These are phyloP conservation scores for Catharus ustulatus DNA, from an alignment of 2,797 vertebrate genomes.

Conservation along the genomic window DNA sequence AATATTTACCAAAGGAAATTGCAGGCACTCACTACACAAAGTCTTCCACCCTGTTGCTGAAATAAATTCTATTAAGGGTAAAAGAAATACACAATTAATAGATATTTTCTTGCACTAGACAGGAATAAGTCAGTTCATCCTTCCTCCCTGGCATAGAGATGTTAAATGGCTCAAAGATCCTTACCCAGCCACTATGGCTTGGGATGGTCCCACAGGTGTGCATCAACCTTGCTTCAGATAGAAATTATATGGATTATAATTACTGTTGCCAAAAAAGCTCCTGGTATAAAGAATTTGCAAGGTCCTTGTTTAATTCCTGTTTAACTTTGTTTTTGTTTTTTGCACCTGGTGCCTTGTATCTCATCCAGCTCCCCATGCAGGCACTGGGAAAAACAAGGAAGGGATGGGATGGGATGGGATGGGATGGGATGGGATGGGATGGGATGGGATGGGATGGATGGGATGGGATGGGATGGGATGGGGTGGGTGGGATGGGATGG, in stretches of 20 bases:
- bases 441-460: too few relatives aligned
- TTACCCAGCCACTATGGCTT: not conserved
- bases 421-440: too few relatives aligned
- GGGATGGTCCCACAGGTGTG: not conserved
- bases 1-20: not conserved
- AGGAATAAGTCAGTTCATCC: not conserved
- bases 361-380: rapidly evolving
- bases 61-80: not conserved
- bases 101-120: not conserved
- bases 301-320: not conserved
- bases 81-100: not conserved
- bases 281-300: not conserved
- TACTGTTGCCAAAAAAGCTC: not conserved
- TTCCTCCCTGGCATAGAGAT: not conserved
- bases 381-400: not conserved
- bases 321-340: not conserved
- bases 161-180: not conserved
- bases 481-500: too few relatives aligned
- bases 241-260: not conserved
- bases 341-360: not conserved
- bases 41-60: not conserved
- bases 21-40: not conserved
- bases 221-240: not conserved
- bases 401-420: rapidly evolving
- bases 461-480: not conserved